Percentiles rank a stretch among this genome's conserved stretches.
Conservation (phyloP, 2,888 invertebrate species). For the Alviniconcha strummeri region DNA sequence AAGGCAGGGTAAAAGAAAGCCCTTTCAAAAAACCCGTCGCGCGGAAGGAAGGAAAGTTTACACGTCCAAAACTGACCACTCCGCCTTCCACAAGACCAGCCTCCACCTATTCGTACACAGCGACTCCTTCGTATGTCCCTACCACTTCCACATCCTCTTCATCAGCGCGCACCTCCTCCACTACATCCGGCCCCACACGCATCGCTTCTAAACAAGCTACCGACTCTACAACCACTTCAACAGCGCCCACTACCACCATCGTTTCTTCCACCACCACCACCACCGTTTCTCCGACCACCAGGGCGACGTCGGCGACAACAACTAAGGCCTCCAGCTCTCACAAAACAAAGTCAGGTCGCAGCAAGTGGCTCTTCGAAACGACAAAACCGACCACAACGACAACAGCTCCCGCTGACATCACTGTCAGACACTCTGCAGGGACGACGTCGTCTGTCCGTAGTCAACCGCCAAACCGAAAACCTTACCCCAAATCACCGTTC, state of each 20-base stretch:
- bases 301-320: slow-evolving; percentile 1
- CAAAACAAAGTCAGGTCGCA: background rate
- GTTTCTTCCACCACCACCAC: background rate
- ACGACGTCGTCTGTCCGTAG: background rate
- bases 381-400: background rate
- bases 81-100: no score
- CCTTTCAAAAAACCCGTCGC: background rate
- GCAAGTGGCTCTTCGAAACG: background rate
- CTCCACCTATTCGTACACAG: no score
- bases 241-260: no score
- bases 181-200: no score
- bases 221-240: no score
- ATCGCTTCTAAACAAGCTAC: no score
- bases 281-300: background rate
- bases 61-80: no score
- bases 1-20: background rate
- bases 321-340: no score
- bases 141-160: no score
- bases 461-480: background rate
- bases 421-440: background rate
- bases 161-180: no score
- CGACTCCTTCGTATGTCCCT: no score
- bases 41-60: no score
- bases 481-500: slow-evolving; percentile 1
- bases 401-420: background rate